These are phyloP conservation scores for Drosophila albomicans DNA, from an alignment of 1,140 invertebrate genomes.

Conservation along the genomic window DNA sequence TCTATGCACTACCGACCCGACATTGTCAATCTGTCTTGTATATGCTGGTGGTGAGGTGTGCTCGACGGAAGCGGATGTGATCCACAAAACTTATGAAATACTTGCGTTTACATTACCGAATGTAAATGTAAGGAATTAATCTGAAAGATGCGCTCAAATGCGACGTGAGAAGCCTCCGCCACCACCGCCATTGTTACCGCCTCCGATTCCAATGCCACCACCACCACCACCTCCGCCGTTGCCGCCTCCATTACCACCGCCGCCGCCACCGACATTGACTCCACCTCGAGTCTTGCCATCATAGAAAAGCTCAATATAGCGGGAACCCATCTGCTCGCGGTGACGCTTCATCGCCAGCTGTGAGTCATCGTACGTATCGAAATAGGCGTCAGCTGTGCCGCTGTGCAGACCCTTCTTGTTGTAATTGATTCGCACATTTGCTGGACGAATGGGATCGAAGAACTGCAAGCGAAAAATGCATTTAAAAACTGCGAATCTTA, in stretches of 20 bases:
- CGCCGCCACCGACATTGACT: conserved; percentile 43
- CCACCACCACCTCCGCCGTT: conserved; percentile 22
- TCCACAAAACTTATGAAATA: conserved; percentile 65
- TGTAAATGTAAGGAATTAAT: conserved; percentile 62
- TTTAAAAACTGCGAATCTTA: background rate
- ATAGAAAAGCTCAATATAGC: conserved; percentile 92
- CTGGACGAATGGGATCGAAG: conserved; percentile 81
- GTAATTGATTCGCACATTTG: conserved; percentile 80
- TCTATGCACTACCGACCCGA: conserved; percentile 28
- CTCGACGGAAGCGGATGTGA: conserved; percentile 35
- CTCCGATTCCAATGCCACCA: conserved; percentile 25
- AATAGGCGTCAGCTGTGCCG: conserved; percentile 95
- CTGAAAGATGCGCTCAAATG: conserved; percentile 53
- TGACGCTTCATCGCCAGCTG: conserved; percentile 92
- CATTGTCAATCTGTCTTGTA: conserved; percentile 20
- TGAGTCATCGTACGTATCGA: conserved; percentile 91
- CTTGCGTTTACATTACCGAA: conserved; percentile 65
- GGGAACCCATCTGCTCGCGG: conserved; percentile 94
- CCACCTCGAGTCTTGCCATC: conserved; percentile 76
- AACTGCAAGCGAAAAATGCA: conserved; percentile 59
- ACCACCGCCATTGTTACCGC: conserved; percentile 9
- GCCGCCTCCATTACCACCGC: conserved; percentile 28
- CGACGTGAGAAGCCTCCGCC: conserved; percentile 66
- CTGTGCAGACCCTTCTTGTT: conserved; percentile 91
- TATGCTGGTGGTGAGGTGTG: conserved; percentile 30